phyloP scores from a whole-genome alignment of 2,888 invertebrate genomes.

The Torymus aiolomorphi region DNA sequence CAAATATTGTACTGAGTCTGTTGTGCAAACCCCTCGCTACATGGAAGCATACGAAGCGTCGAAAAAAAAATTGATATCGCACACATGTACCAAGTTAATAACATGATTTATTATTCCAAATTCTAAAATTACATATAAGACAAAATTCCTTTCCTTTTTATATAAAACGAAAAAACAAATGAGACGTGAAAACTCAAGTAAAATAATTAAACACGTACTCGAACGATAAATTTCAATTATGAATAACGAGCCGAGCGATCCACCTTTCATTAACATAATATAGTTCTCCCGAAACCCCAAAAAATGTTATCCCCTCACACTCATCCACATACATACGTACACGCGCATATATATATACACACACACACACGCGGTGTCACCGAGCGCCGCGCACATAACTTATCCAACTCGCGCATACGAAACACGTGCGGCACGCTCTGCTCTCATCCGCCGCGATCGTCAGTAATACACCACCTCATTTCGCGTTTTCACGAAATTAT shows the following conservation, averaged over 20 bases:
- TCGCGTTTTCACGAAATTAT: slow-evolving; percentile 4
- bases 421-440: not conserved
- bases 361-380: not conserved
- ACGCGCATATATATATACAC: too few relatives aligned
- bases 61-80: too few relatives aligned
- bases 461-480: not conserved
- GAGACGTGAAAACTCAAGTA: too few relatives aligned
- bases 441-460: not conserved
- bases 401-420: slow-evolving; percentile 9
- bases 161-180: too few relatives aligned
- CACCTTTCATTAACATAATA: slow-evolving; percentile 14
- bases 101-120: too few relatives aligned
- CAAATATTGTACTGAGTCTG: too few relatives aligned
- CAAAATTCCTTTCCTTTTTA: too few relatives aligned
- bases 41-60: too few relatives aligned
- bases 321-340: not conserved
- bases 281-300: slow-evolving; percentile 55
- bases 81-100: too few relatives aligned
- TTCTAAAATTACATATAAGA: too few relatives aligned
- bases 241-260: slow-evolving; percentile 60
- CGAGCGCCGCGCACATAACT: not conserved
- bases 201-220: too few relatives aligned
- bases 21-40: too few relatives aligned
- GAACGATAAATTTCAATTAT: slow-evolving; percentile 63
- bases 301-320: not conserved